Conservation (phyloP, 2,113 vertebrate genomes). For the Muntiacus muntjak region DNA sequence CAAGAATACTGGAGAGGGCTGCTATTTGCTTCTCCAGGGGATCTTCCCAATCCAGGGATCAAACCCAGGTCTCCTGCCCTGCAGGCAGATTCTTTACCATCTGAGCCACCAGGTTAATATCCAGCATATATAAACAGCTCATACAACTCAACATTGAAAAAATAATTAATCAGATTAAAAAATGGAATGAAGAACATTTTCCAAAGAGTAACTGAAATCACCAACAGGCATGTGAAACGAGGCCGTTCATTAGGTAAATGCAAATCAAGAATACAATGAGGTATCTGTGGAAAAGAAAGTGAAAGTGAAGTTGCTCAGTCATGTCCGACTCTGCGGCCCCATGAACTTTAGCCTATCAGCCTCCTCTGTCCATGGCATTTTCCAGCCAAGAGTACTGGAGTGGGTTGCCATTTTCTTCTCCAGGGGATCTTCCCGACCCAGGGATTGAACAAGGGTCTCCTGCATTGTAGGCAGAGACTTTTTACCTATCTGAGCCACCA, state of each 20-base stretch:
- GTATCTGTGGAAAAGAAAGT: background rate
- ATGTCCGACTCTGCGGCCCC: fast-evolving
- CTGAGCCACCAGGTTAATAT: background rate
- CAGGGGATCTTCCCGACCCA: background rate
- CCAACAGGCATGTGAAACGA: background rate
- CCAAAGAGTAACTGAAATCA: background rate
- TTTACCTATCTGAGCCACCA: background rate
- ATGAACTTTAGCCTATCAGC: background rate
- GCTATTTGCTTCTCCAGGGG: fast-evolving
- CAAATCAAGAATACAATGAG: background rate
- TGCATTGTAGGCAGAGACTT: background rate
- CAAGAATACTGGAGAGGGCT: background rate
- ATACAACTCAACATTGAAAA: background rate
- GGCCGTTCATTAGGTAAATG: fast-evolving
- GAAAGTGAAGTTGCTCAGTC: background rate
- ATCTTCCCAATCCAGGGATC: fast-evolving
- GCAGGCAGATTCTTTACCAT: background rate
- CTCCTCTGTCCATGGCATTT: fast-evolving
- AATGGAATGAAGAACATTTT: background rate
- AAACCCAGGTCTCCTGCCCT: fast-evolving
- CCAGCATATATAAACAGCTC: background rate
- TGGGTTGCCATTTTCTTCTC: background rate
- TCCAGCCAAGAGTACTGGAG: background rate
- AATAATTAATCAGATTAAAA: background rate
- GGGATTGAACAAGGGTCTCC: background rate